Evolutionary conservation across 2,113 vertebrate species (phyloP), one percentile per base, ranked within the genome.

Genomic region (Bujurquina vittata): DNA sequence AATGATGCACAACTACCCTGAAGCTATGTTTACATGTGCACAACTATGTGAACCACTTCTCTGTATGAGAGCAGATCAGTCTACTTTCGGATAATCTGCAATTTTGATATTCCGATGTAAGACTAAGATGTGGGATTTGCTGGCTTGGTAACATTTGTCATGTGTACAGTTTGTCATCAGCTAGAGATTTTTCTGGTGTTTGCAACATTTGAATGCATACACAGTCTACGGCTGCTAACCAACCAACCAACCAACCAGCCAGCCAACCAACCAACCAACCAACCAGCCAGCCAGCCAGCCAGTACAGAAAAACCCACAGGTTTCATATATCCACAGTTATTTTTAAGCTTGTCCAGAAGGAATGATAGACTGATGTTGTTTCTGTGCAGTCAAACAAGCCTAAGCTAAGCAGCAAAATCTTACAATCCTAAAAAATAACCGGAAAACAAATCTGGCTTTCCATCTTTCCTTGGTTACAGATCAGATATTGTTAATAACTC

Each of bases 211-310:
- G 23, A 0, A 1, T 2, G 14, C 65, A 69, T 4, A 29, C 15
- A 20, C 10, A 29, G 65, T 1, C 65, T 69, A 29, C 0, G 29
- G 43, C 65, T 0, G 37, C 62, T 43, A 22, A 65, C 37, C 37
- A 2, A 43, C 17, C 37, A 35, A 7, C 7, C 31, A 33, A 31
- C 35, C 7, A 65, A 69, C 14, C 40, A 7, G n/a, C n/a, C n/a
- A n/a, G n/a, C n/a, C n/a, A n/a, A n/a, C n/a, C n/a, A n/a, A n/a
- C n/a, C n/a, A n/a, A 0, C 4, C 5, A 49, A 35, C 35, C 35
- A 8, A 26, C 26, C 26, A 26, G 26, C 2, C 26, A 26, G 3
- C 35, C 7, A 63, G 46, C 14, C 37, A 7, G 0, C 4, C 5
- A 49, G 8, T 7, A 7, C 1, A 12, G 23, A 49, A 69, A 69